A percentile compares a stretch with the other conserved stretches of the same genome.
phyloP scores from a whole-genome alignment of 1,140 invertebrate species.

The Dendrolimus kikuchii region DNA sequence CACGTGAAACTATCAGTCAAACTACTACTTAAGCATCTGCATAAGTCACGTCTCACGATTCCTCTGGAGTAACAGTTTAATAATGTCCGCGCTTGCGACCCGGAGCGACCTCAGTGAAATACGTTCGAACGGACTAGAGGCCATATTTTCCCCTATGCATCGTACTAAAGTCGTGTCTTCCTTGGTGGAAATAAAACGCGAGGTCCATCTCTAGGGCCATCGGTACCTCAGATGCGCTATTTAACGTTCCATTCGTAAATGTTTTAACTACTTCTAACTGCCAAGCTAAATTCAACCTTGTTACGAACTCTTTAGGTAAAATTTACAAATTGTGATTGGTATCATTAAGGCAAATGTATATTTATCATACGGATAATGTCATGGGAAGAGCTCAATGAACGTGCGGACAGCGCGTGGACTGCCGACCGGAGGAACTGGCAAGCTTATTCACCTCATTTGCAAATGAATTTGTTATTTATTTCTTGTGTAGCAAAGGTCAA shows the following conservation, averaged over 20 bases:
- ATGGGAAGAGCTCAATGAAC: slow-evolving; percentile 69
- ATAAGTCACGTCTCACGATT: slow-evolving; percentile 68
- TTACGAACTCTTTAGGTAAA: not conserved
- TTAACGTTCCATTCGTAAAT: slow-evolving; percentile 30
- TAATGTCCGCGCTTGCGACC: slow-evolving; percentile 63
- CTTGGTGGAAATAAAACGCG: slow-evolving; percentile 68
- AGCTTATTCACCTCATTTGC: slow-evolving; percentile 28
- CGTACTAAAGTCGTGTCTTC: slow-evolving; percentile 65
- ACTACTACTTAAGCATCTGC: slow-evolving; percentile 66
- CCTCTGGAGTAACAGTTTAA: slow-evolving; percentile 64
- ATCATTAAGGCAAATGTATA: slow-evolving; percentile 35
- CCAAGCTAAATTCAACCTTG: slow-evolving; percentile 14
- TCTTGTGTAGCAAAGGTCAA: slow-evolving; percentile 8
- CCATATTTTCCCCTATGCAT: slow-evolving; percentile 67
- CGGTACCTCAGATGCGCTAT: slow-evolving; percentile 65
- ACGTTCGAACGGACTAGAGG: slow-evolving; percentile 59
- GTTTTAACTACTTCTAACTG: slow-evolving; percentile 12
- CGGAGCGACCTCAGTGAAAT: slow-evolving; percentile 57
- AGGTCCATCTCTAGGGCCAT: slow-evolving; percentile 68
- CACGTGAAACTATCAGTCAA: slow-evolving; percentile 66
- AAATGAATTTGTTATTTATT: slow-evolving; percentile 21
- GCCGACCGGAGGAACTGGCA: slow-evolving; percentile 46
- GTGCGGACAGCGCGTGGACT: slow-evolving; percentile 62
- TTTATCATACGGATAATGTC: slow-evolving; percentile 56
- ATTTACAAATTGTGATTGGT: slow-evolving; percentile 11